Evolutionary conservation across 2,797 vertebrate genomes (phyloP).

Genomic region (Phoeniculus purpureus): DNA sequence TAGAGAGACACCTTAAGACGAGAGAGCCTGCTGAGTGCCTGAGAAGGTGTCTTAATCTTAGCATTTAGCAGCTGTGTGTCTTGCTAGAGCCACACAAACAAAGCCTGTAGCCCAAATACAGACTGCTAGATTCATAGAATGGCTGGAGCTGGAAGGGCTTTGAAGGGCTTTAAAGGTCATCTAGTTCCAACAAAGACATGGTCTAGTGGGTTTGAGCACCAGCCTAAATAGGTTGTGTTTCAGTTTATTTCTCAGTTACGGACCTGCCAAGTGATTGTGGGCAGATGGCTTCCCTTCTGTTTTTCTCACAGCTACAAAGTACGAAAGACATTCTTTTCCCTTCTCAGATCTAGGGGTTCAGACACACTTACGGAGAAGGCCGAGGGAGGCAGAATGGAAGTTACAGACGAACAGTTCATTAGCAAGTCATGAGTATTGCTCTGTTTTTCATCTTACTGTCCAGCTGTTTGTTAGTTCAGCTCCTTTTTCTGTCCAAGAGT

Average conservation of each 20-base stretch:
- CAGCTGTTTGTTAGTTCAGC: background rate
- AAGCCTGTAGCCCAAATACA: background rate
- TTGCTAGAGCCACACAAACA: background rate
- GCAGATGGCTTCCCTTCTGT: background rate
- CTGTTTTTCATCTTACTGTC: background rate
- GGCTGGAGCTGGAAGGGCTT: background rate
- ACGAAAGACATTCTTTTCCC: background rate
- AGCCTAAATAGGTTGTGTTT: background rate
- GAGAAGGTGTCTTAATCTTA: background rate
- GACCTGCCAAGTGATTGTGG: background rate
- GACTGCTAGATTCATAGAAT: background rate
- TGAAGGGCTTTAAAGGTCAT: background rate
- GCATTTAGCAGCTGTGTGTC: background rate
- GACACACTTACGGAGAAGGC: background rate
- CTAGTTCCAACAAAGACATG: background rate
- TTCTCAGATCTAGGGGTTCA: background rate
- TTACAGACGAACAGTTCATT: background rate
- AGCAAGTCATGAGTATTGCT: background rate
- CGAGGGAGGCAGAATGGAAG: background rate
- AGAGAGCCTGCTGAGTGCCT: background rate
- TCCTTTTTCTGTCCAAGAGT: background rate
- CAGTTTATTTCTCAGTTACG: background rate
- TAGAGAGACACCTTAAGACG: background rate
- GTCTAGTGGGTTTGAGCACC: background rate
- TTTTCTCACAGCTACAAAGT: background rate